Evolutionary conservation across 2,888 invertebrate genomes (phyloP).

Genomic region (Drosophila helvetica): DNA sequence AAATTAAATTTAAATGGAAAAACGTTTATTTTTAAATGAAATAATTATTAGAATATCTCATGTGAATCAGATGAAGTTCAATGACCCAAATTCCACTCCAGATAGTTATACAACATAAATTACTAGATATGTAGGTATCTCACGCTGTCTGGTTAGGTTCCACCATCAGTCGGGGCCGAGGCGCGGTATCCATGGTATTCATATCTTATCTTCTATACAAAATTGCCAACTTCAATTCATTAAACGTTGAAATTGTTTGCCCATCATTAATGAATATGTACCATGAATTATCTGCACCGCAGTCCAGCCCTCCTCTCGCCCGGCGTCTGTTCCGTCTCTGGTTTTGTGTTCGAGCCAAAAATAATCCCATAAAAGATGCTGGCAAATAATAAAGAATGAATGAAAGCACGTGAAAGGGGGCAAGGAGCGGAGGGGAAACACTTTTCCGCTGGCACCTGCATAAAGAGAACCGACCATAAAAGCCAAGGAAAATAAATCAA

Average conservation of each 20-base stretch:
- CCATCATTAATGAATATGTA: conserved; percentile 10
- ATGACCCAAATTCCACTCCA: too few relatives aligned
- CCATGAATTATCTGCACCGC: conserved; percentile 3
- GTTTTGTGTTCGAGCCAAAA: neutral
- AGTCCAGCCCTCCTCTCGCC: too few relatives aligned
- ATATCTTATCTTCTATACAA: neutral
- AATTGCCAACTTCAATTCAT: conserved; percentile 12
- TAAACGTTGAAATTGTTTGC: neutral
- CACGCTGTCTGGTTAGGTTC: neutral
- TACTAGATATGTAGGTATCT: too few relatives aligned
- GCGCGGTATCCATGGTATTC: neutral
- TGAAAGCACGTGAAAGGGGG: conserved; percentile 3
- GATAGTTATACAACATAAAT: too few relatives aligned
- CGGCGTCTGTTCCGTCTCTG: neutral
- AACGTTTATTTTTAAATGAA: too few relatives aligned
- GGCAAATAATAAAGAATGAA: conserved; percentile 33
- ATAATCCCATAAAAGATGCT: conserved; percentile 25
- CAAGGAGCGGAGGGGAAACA: neutral
- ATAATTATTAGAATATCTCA: too few relatives aligned
- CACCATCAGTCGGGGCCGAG: neutral
- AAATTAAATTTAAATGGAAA: too few relatives aligned
- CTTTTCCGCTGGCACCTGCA: conserved; percentile 32
- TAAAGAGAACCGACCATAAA: conserved; percentile 14
- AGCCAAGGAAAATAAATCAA: conserved; percentile 36
- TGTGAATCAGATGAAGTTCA: too few relatives aligned